Base-by-base conservation (phyloP, 1,140 invertebrate species). In the Megalopta genalis region DNA sequence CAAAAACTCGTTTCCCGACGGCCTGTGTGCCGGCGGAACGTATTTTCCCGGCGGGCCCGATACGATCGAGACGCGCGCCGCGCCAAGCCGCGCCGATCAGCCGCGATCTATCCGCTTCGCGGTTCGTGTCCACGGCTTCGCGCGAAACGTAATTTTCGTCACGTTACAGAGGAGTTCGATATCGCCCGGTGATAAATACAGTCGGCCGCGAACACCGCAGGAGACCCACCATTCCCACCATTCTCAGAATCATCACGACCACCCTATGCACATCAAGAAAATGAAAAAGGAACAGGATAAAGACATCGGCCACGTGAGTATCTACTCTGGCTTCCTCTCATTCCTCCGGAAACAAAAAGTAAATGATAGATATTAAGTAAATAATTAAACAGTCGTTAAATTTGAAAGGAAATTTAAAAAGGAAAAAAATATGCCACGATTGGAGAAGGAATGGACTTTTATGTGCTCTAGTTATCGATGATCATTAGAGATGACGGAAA, bases 111-210 rank as follows among this genome's bases (percentile, higher is more conserved):
- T 21, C 21, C 18, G 18, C 54, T 9, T 9, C 9, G 39, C 18
- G 64, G 10, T 14, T 46, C 25, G n/a, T 42, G 12, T 21, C 5
- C n/a, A 25, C 27, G 2, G 18, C 25, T 27, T 60, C 18, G 25
- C 57, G 52, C 23, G 57, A 75, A 32, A 42, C 71, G 49, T 72
- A 59, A 69, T 75, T 60, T 69, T 64, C 66, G 67, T 88, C 92
- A 87, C 80, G 81, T 95, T 95, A 68, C 94, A 98, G 97, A 95
- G 96, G 90, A 97, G 91, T 64, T 93, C 92, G 72, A 93, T 93
- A 91, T 93, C 92, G 32, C 92, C 92, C 9, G 90, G 89, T 62
- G 92, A 93, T 83, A 93, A 93, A 81, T 93, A 93, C 82, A 93
- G 83, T 59, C 93, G 97, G 89, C 94, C 95, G 81, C 93, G 95